Conservation (phyloP, 2,797 vertebrate genomes). For the Pterois miles region DNA sequence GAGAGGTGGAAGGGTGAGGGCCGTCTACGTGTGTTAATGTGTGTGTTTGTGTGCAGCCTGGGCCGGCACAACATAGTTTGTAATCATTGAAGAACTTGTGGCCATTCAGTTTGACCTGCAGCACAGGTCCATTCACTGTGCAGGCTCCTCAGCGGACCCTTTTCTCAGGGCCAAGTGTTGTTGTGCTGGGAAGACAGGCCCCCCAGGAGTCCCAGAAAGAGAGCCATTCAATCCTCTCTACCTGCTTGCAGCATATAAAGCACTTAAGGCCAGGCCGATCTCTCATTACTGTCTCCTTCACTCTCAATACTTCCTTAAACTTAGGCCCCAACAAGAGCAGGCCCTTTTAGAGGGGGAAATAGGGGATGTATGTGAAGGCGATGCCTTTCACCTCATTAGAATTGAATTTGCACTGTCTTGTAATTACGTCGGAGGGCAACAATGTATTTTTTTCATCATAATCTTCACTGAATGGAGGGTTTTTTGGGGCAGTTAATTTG, state of each 20-base stretch:
- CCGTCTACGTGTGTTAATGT: conserved; percentile 29
- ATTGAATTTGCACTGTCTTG: conserved; percentile 92
- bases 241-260: conserved; percentile 92
- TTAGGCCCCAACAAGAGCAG: conserved; percentile 87
- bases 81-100: conserved; percentile 92
- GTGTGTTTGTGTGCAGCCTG: conserved; percentile 46
- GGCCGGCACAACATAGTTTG: conserved; percentile 85
- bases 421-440: conserved; percentile 93
- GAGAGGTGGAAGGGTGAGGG: conserved; percentile 71
- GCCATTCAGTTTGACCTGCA: conserved; percentile 81
- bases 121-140: conserved; percentile 84
- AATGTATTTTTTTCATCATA: conserved; percentile 90
- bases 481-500: conserved; percentile 97
- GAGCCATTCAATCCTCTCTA: conserved; percentile 90
- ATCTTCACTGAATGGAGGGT: conserved; percentile 86
- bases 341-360: conserved; percentile 73
- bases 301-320: conserved; percentile 90
- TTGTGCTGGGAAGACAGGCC: conserved; percentile 92
- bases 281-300: conserved; percentile 88
- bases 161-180: conserved; percentile 87
- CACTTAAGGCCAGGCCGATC: conserved; percentile 91
- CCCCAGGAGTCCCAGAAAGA: conserved; percentile 91
- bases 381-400: conserved; percentile 93
- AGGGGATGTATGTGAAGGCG: conserved; percentile 87
- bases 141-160: conserved; percentile 80